Evolutionary conservation across 2,113 vertebrate genomes (phyloP), one percentile per base, ranked within the genome.

Genomic region (Penelope pileata): DNA sequence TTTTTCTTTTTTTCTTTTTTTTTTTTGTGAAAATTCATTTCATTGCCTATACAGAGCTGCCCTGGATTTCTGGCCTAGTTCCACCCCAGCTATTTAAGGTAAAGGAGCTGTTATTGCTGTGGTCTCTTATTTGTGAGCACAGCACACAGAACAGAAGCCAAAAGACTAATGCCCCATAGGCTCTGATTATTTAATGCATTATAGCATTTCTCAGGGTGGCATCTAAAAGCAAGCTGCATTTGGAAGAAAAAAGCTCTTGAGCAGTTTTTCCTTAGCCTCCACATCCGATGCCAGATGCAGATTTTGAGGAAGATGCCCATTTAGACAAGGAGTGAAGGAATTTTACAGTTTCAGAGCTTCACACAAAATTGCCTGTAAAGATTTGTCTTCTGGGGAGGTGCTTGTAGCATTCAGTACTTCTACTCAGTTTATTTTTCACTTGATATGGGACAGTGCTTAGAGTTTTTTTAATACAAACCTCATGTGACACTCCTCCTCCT

Each of bases 11-110:
- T 24, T 42, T 63, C 8, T 2, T 32, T 85, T 54, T 67, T 34
- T 47, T 32, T 85, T 66, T 58, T 42, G 56, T 75, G 43, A 83
- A 86, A 86, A 64, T 75, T 75, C 26, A 59, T 75, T 88, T 85
- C 67, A 62, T 72, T 86, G 90, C 68, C 36, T 63, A 12, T 12
- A 78, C 34, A 34, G 48, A 62, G 21, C 43, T 93, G 85, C 43
- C 83, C 88, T 81, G 76, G 88, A 93, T 90, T 78, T 93, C 2
- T 94, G 88, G 73, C 92, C 64, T 86, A 93, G 79, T 84, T 96
- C 91, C 83, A 86, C 43, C 13, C 29, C 56, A 90, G 83, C 56
- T 88, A 69, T 38, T 62, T 22, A 90, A 80, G 54, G 78, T 75
- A 84, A 38, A 81, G 76, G 83, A 86, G 59, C 30, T 63, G 32